A percentile compares a stretch with the other conserved stretches of the same genome.
These are phyloP conservation scores for Norana najaformis DNA, from an alignment of 2,888 invertebrate species.

Conservation along the genomic window DNA sequence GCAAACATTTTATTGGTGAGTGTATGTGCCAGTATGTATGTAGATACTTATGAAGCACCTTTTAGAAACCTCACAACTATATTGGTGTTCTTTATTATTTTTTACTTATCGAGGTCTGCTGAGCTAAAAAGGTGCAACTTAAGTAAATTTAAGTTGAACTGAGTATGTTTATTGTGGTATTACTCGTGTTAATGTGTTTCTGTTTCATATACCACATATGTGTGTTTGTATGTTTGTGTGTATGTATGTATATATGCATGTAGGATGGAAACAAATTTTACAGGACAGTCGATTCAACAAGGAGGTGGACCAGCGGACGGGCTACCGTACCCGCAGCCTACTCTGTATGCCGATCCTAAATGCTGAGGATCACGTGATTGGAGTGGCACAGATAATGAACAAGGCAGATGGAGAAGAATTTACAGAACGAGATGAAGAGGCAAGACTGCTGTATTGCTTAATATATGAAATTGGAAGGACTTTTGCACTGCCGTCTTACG, in stretches of 20 bases:
- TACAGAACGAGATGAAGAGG: constrained; percentile 61
- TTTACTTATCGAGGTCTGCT: not conserved
- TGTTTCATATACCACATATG: not conserved
- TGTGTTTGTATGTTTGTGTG: too few species aligned
- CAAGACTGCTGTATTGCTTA: constrained; percentile 59
- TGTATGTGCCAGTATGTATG: too few species aligned
- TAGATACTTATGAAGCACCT: too few species aligned
- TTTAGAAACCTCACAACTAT: too few species aligned
- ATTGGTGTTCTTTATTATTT: too few species aligned
- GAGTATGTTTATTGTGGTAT: not conserved
- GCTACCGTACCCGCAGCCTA: constrained; percentile 86
- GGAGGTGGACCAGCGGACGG: constrained; percentile 86
- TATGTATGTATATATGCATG: not conserved
- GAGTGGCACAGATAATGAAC: constrained; percentile 61
- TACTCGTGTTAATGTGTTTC: not conserved
- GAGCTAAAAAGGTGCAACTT: not conserved
- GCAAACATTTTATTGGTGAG: too few species aligned
- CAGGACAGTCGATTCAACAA: constrained; percentile 90
- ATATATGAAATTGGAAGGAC: not conserved
- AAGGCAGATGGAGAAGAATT: constrained; percentile 56
- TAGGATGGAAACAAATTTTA: constrained; percentile 19
- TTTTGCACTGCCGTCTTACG: not conserved
- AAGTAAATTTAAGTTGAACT: not conserved
- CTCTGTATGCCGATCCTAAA: constrained; percentile 89
- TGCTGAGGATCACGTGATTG: constrained; percentile 57